Conservation (phyloP, 2,113 vertebrate genomes). For the Microcebus ravelobensis region DNA sequence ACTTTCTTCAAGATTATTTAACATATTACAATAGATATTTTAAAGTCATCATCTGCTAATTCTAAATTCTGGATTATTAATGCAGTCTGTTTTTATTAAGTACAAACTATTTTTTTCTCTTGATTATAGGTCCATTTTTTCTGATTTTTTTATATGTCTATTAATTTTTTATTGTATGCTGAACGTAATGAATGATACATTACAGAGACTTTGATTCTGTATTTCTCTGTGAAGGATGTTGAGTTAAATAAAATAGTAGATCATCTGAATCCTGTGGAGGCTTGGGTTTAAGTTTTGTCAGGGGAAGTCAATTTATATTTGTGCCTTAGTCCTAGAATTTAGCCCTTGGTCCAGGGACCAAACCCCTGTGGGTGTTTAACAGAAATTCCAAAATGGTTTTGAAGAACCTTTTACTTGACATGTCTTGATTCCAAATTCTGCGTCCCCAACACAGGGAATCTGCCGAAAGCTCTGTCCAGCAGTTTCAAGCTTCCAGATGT, state of each 20-base stretch:
- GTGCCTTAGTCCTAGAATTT: background rate
- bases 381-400: background rate
- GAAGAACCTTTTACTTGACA: too few relatives aligned
- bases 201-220: background rate
- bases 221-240: background rate
- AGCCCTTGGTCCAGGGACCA: too few relatives aligned
- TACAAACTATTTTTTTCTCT: background rate
- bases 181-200: too few relatives aligned
- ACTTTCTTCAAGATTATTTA: background rate
- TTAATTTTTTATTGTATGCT: background rate
- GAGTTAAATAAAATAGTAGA: background rate
- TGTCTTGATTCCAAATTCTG: background rate
- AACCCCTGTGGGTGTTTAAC: background rate
- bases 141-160: background rate
- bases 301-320: background rate
- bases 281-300: background rate
- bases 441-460: background rate
- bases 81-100: background rate
- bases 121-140: background rate
- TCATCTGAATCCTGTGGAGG: background rate
- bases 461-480: background rate
- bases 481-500: background rate
- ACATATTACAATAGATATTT: background rate
- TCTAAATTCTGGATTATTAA: background rate
- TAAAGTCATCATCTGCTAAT: background rate